Evolutionary conservation across 2,113 vertebrate species (phyloP).

Genomic region (Naja naja): DNA sequence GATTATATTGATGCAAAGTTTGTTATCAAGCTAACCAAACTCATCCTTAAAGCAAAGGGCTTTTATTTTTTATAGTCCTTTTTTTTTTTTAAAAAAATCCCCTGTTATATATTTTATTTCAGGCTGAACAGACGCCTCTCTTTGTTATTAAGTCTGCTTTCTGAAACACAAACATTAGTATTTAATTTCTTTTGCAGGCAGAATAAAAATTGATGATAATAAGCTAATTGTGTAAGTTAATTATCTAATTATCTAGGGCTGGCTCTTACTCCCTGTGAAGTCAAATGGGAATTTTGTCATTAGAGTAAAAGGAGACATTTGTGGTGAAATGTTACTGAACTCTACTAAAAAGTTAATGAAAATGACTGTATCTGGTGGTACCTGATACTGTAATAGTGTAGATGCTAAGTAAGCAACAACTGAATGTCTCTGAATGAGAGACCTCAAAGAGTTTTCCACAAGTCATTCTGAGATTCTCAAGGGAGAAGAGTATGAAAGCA

Average conservation of each 20-base stretch:
- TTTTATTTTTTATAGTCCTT: slow-evolving; percentile 10
- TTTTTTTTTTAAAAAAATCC: background rate
- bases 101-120: background rate
- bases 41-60: slow-evolving; percentile 26
- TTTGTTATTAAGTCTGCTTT: slow-evolving; percentile 39
- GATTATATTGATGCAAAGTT: slow-evolving; percentile 44
- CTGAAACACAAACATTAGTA: slow-evolving; percentile 53
- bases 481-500: background rate
- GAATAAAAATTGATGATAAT: slow-evolving; percentile 54
- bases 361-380: background rate
- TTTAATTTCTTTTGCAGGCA: slow-evolving; percentile 49
- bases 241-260: slow-evolving; percentile 31
- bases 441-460: background rate
- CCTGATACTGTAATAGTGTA: background rate
- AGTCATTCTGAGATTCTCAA: background rate
- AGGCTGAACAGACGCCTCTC: slow-evolving; percentile 44
- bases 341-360: background rate
- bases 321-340: slow-evolving; percentile 13
- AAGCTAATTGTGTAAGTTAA: slow-evolving; percentile 53
- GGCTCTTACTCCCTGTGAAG: slow-evolving; percentile 57
- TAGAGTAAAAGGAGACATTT: background rate
- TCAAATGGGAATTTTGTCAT: slow-evolving; percentile 26
- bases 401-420: background rate
- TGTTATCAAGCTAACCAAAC: slow-evolving; percentile 29
- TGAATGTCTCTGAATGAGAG: background rate